phyloP scores from a whole-genome alignment of 2,113 vertebrate genomes.

The Montifringilla adamsi region DNA sequence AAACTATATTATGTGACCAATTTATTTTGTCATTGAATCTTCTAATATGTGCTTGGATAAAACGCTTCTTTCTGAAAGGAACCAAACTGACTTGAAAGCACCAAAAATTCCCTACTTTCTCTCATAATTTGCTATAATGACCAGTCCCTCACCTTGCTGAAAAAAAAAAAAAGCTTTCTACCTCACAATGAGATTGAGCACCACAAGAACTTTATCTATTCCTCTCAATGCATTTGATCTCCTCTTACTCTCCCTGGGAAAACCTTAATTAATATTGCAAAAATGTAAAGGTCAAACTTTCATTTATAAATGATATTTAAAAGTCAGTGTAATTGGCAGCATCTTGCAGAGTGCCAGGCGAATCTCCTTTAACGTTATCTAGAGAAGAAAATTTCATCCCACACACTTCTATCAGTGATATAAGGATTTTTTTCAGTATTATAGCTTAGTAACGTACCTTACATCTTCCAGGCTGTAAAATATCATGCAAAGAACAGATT shows the following conservation, averaged over 20 bases:
- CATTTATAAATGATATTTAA: slow-evolving; percentile 37
- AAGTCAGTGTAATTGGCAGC: slow-evolving; percentile 1
- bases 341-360: background rate
- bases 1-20: background rate
- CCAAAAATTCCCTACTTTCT: background rate
- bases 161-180: background rate
- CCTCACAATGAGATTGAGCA: background rate
- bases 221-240: background rate
- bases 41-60: background rate
- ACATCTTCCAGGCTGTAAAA: background rate
- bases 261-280: slow-evolving; percentile 3
- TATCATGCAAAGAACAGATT: background rate
- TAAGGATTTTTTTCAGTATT: background rate
- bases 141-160: background rate
- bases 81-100: background rate
- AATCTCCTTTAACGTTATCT: background rate
- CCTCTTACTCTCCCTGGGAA: background rate
- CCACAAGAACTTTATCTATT: background rate
- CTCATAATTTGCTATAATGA: background rate
- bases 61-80: background rate
- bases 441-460: background rate
- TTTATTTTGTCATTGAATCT: background rate
- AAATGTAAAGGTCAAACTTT: slow-evolving; percentile 48
- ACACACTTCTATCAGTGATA: background rate
- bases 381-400: background rate